Percentiles rank a stretch among this genome's conserved stretches.
phyloP scores from a whole-genome alignment of 2,888 invertebrate species.

The Melipona bicolor region DNA sequence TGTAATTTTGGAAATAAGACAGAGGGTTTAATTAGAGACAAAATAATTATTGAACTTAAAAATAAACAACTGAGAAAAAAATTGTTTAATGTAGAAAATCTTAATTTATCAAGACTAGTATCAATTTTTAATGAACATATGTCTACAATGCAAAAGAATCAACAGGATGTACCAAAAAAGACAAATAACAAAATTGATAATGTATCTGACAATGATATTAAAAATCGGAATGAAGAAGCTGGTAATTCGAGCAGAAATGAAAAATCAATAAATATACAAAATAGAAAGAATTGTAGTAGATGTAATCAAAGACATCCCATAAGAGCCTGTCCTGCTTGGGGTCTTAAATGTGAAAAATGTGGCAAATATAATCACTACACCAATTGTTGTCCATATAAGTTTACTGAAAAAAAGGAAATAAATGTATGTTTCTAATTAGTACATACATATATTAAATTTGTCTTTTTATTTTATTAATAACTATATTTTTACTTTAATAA shows the following conservation, averaged over 20 bases:
- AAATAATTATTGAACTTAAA: slow-evolving; percentile 55
- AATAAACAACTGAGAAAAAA: slow-evolving; percentile 46
- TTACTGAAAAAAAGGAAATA: neutral
- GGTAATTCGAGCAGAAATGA: neutral
- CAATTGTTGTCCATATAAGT: neutral
- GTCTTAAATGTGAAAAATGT: slow-evolving; percentile 62
- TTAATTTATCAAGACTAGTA: slow-evolving; percentile 42
- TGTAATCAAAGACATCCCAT: slow-evolving; percentile 56
- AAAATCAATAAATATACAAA: neutral
- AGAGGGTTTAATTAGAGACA: slow-evolving; percentile 68
- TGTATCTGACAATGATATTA: neutral
- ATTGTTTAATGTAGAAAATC: slow-evolving; percentile 40
- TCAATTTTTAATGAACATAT: slow-evolving; percentile 38
- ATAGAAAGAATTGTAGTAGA: slow-evolving; percentile 46
- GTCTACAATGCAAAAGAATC: neutral
- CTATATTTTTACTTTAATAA: neutral
- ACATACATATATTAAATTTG: neutral
- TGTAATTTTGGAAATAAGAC: slow-evolving; percentile 65
- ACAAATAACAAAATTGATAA: neutral
- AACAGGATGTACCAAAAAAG: neutral
- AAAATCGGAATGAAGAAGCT: neutral
- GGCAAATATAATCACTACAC: slow-evolving; percentile 53
- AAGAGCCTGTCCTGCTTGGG: slow-evolving; percentile 63
- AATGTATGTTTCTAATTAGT: neutral
- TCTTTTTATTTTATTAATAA: neutral